Percentiles rank a stretch among this genome's conserved stretches.
Evolutionary conservation across 2,113 vertebrate species (phyloP).

Genomic region (Euleptes europaea): DNA sequence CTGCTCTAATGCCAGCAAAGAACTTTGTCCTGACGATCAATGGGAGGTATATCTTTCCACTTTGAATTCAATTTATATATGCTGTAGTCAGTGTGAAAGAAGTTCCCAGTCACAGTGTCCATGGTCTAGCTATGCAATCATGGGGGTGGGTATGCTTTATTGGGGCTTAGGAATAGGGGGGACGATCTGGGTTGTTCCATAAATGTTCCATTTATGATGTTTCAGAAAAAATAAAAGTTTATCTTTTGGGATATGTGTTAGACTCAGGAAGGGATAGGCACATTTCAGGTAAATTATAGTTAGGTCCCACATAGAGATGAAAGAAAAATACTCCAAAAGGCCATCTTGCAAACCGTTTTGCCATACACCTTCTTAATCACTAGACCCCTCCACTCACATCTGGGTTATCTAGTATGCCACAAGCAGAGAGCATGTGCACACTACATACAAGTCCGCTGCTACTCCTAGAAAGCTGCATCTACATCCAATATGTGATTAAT

Average conservation of each 20-base stretch:
- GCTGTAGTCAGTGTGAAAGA: rapidly evolving
- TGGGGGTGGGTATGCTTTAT: too few relatives aligned
- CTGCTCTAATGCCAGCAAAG: neutral
- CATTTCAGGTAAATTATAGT: too few relatives aligned
- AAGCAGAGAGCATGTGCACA: neutral
- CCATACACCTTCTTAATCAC: neutral
- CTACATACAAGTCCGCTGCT: constrained; percentile 25
- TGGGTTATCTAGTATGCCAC: constrained; percentile 10
- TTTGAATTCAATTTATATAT: neutral
- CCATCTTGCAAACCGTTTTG: neutral
- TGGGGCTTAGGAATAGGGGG: too few relatives aligned
- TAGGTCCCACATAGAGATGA: neutral
- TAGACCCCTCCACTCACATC: neutral
- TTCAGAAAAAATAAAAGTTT: too few relatives aligned
- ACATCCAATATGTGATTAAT: constrained; percentile 64
- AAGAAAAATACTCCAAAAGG: neutral
- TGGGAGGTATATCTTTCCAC: neutral
- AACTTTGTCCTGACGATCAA: neutral
- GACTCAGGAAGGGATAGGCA: too few relatives aligned
- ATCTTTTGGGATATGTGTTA: too few relatives aligned
- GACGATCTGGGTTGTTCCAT: too few relatives aligned
- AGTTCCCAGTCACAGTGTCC: neutral
- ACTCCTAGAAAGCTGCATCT: constrained; percentile 58
- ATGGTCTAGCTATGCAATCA: neutral
- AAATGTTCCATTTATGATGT: too few relatives aligned